phyloP scores from a whole-genome alignment of 2,113 vertebrate species.

The Mormyrus iriodes region DNA sequence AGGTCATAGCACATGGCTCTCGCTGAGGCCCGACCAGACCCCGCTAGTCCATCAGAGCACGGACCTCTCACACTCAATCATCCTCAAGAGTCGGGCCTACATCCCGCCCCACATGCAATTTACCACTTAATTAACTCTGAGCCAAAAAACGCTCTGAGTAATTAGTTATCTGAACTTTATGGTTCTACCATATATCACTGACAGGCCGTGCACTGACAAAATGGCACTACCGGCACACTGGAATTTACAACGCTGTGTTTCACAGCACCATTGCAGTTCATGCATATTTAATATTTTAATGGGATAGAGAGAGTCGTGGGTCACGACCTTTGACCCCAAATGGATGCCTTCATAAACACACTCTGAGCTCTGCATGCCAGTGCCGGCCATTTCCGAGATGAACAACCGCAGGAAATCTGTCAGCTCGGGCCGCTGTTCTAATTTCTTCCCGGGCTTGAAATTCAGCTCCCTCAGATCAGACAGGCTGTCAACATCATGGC shows the following conservation, averaged over 20 bases:
- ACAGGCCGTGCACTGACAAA: neutral
- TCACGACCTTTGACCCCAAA: neutral
- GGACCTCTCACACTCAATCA: neutral
- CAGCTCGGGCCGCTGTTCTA: neutral
- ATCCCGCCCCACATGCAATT: constrained; percentile 1
- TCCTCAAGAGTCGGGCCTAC: neutral
- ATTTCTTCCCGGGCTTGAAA: neutral
- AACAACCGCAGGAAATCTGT: neutral
- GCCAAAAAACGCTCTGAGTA: neutral
- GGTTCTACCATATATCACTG: neutral
- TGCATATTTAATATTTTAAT: neutral
- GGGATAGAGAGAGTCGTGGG: neutral
- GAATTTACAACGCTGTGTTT: neutral
- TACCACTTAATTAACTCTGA: constrained; percentile 14
- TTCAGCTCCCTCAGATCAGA: neutral
- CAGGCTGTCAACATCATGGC: neutral
- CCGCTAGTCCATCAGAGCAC: neutral
- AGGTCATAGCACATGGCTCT: neutral
- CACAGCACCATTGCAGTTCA: neutral
- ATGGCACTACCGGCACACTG: neutral
- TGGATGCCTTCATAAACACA: neutral
- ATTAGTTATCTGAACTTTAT: neutral
- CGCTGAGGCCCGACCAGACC: neutral
- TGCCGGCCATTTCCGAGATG: neutral
- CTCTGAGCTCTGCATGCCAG: neutral